These are phyloP conservation scores for Eumacrocentrus americanus DNA, from an alignment of 2,888 invertebrate species.

Conservation along the genomic window DNA sequence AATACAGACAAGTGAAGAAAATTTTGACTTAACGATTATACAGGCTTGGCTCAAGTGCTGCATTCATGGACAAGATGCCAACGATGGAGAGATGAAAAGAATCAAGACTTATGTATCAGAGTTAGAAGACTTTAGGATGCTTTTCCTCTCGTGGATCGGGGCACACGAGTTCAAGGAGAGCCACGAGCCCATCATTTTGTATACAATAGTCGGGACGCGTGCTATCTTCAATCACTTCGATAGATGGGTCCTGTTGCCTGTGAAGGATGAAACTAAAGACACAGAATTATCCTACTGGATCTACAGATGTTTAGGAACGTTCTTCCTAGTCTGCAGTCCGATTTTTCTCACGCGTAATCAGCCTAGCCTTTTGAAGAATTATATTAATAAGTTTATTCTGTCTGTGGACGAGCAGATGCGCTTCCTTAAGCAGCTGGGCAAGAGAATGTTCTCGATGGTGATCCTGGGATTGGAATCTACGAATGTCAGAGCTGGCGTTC, in stretches of 20 bases:
- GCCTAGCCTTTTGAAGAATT: constrained; percentile 47
- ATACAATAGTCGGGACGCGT: constrained; percentile 47
- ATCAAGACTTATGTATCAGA: constrained; percentile 46
- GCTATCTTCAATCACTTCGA: constrained; percentile 53
- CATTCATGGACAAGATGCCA: constrained; percentile 44
- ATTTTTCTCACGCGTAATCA: constrained; percentile 47
- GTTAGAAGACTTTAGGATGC: constrained; percentile 45
- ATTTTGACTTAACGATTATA: constrained; percentile 49
- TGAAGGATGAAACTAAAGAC: constrained; percentile 52
- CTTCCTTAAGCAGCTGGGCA: constrained; percentile 46
- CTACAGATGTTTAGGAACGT: constrained; percentile 53
- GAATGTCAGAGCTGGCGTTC: constrained; percentile 48
- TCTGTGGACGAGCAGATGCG: constrained; percentile 45
- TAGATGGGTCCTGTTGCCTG: constrained; percentile 52
- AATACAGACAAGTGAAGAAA: no score
- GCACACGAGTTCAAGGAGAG: constrained; percentile 45
- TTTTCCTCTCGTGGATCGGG: constrained; percentile 44
- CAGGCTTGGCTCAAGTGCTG: constrained; percentile 58
- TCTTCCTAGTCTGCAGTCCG: constrained; percentile 51
- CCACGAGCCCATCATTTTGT: constrained; percentile 47
- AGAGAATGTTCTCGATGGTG: constrained; percentile 55
- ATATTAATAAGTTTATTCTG: constrained; percentile 50
- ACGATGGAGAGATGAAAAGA: constrained; percentile 40
- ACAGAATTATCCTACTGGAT: constrained; percentile 49
- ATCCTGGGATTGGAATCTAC: constrained; percentile 53